phyloP scores from a whole-genome alignment of 2,888 invertebrate genomes.

The Drymonia ruficornis region DNA sequence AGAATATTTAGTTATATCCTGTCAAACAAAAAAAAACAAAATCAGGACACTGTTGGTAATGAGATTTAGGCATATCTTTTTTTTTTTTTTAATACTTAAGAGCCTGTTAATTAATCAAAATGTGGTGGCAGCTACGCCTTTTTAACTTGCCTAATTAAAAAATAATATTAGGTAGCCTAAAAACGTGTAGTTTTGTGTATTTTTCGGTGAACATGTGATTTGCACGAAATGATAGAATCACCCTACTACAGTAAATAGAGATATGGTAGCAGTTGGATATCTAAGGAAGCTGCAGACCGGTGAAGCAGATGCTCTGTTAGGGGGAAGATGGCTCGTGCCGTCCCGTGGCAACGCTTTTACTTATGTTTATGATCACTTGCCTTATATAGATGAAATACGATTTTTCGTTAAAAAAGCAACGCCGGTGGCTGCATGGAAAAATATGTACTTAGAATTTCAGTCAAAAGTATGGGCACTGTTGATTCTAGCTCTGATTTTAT shows the following conservation, averaged over 20 bases:
- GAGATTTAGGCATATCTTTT: too few relatives aligned
- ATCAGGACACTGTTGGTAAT: too few relatives aligned
- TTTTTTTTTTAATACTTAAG: too few relatives aligned
- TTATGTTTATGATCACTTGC: slow-evolving; percentile 47
- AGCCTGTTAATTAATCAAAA: too few relatives aligned
- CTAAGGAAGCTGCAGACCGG: slow-evolving; percentile 35
- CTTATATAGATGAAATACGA: slow-evolving; percentile 49
- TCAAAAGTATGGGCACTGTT: slow-evolving; percentile 49
- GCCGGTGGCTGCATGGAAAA: slow-evolving; percentile 43
- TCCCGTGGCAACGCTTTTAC: slow-evolving; percentile 41
- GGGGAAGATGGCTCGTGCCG: slow-evolving; percentile 40
- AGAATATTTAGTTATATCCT: too few relatives aligned
- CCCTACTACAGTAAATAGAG: slow-evolving; percentile 36
- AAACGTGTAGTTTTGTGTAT: too few relatives aligned
- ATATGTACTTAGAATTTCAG: slow-evolving; percentile 51
- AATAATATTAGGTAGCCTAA: too few relatives aligned
- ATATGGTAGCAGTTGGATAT: slow-evolving; percentile 48
- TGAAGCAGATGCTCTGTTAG: slow-evolving; percentile 38
- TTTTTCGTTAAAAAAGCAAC: slow-evolving; percentile 50
- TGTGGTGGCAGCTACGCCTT: too few relatives aligned
- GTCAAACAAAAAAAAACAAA: too few relatives aligned
- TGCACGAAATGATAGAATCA: too few relatives aligned
- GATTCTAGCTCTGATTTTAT: slow-evolving; percentile 36
- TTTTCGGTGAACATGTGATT: too few relatives aligned
- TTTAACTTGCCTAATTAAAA: too few relatives aligned